Conservation (phyloP, 2,113 vertebrate genomes). For the Microcebus griseorufus region DNA sequence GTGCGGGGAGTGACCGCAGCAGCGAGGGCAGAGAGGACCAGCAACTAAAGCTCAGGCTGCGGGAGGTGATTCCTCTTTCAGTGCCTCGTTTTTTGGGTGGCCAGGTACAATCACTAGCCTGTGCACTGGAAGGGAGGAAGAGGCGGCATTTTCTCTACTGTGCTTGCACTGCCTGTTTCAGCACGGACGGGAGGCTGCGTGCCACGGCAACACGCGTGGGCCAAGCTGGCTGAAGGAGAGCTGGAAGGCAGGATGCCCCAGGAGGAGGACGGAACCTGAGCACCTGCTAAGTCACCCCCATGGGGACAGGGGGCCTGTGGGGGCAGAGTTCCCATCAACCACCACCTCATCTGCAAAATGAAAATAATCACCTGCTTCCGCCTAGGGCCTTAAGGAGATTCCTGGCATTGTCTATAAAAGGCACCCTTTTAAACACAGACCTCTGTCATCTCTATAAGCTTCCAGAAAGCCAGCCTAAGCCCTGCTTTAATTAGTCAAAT, state of each 20-base stretch:
- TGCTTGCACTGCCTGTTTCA: neutral
- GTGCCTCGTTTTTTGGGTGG: neutral
- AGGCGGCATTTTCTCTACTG: neutral
- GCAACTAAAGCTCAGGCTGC: neutral
- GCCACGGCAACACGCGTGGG: neutral
- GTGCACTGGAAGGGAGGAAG: neutral
- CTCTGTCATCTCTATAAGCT: neutral
- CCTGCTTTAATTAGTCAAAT: slow-evolving; percentile 61
- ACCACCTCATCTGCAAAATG: neutral
- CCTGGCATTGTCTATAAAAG: neutral
- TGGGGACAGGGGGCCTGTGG: too few relatives aligned
- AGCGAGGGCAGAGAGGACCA: neutral
- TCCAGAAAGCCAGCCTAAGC: slow-evolving; percentile 20
- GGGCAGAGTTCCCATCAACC: neutral
- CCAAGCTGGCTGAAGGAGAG: neutral
- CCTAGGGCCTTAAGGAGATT: slow-evolving; percentile 15
- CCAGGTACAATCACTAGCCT: neutral
- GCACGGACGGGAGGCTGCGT: neutral
- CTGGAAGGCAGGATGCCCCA: neutral
- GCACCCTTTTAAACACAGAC: slow-evolving; percentile 52
- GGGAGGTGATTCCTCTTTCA: neutral
- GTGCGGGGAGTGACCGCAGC: neutral
- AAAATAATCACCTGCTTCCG: slow-evolving; percentile 24
- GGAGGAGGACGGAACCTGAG: neutral
- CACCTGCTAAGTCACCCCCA: neutral